These are phyloP conservation scores for Euphydryas editha DNA, from an alignment of 2,888 invertebrate species.

Conservation along the genomic window DNA sequence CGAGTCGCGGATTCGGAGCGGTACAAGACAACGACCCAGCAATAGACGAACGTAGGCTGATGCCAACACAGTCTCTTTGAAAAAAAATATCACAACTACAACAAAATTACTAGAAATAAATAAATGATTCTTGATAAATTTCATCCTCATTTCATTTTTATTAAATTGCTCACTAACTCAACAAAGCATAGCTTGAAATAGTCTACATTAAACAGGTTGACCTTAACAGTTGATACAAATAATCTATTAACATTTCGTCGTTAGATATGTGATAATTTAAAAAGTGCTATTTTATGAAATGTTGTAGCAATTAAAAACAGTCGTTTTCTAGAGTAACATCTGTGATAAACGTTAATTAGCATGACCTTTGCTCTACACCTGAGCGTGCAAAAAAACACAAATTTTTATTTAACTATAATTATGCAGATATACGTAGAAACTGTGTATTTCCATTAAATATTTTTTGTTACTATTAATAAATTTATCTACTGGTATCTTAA, in stretches of 20 bases:
- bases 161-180: too few species aligned
- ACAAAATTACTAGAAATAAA: too few species aligned
- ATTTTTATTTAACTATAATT: not conserved
- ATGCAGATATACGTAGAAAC: not conserved
- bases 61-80: too few species aligned
- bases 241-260: not conserved
- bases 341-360: constrained; percentile 18
- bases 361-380: constrained; percentile 22
- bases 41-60: too few species aligned
- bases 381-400: constrained; percentile 1
- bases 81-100: too few species aligned
- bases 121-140: too few species aligned
- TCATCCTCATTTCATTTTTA: too few species aligned
- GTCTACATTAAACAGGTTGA: not conserved
- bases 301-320: constrained; percentile 14
- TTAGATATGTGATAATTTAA: not conserved
- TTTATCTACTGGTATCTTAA: too few species aligned
- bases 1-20: too few species aligned
- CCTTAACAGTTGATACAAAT: not conserved
- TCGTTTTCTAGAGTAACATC: constrained; percentile 6
- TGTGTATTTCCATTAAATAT: not conserved
- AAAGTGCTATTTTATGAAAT: not conserved
- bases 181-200: too few species aligned
- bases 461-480: not conserved
- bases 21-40: too few species aligned